Base-by-base conservation (phyloP, 1,140 invertebrate genomes). In the Zeugodacus cucurbitae region DNA sequence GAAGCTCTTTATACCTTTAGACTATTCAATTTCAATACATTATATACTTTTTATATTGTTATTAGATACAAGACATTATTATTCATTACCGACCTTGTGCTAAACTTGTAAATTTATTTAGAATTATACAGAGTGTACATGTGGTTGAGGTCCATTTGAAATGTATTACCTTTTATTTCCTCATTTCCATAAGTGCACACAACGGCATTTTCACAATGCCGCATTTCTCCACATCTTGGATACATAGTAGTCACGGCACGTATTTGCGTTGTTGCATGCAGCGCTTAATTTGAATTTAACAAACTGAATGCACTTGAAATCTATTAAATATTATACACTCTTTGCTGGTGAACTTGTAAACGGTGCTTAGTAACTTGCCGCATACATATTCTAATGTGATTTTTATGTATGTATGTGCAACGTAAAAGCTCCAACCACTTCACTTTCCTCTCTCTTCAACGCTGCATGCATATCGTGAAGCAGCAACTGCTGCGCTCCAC, bases 251-350 rank as follows among this genome's bases (percentile, higher is more conserved):
- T 48, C 20, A 7, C 8, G 2, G 11, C 17, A 48, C 11, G 20
- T 48, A 82, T 82, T 44, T 82, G 74, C 20, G 10, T 34, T 82
- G 10, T 34, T 82, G 41, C 41, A 82, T 44, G 41, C 74, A 1
- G 74, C 74, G 34, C n/a, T 82, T 82, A 82, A 44, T 44, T 48
- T 82, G 41, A 82, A 82, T 82, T 82, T 82, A 48, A 82, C 22
- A 54, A 82, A 48, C 74, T 82, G 29, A 82, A 29, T 82, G 74
- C 74, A 48, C 37, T 82, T 82, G 74, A 82, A 82, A 82, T 82
- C 44, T 82, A 26, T 82, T 48, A 82, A 48, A 48, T 48, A 48
- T 48, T 11, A 48, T 82, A 20, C 5, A 22, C 41, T n/a, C 41
- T 48, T 82, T 34, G 41, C 29, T 29, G 48, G n/a, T 48, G 41